phyloP scores from a whole-genome alignment of 1,140 invertebrate genomes.

The Aporrectodea caliginosa region DNA sequence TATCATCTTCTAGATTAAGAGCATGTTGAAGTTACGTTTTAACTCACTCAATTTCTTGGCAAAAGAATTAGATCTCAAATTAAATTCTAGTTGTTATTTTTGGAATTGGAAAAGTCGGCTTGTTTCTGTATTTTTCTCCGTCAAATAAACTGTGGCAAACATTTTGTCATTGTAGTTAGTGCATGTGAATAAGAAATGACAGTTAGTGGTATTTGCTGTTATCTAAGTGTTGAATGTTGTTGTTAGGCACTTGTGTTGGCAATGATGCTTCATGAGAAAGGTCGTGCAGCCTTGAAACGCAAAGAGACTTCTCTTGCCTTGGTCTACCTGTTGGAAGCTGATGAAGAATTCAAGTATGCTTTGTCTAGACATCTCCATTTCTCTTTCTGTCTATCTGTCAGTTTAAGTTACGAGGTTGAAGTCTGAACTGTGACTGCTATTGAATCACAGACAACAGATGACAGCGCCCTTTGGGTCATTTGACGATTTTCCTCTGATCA shows the following conservation, averaged over 20 bases:
- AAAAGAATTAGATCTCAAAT: too few species aligned
- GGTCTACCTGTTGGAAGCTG: constrained; percentile 70
- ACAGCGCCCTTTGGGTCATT: too few species aligned
- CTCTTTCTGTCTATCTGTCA: too few species aligned
- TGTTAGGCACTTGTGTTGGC: constrained; percentile 65
- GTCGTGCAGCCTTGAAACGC: constrained; percentile 63
- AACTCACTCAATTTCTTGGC: too few species aligned
- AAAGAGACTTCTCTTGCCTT: constrained; percentile 67
- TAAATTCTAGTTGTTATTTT: neutral
- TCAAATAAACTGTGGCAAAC: neutral
- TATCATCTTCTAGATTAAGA: too few species aligned
- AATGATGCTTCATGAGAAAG: constrained; percentile 73
- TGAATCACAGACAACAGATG: too few species aligned
- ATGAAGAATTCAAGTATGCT: constrained; percentile 67
- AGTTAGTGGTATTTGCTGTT: constrained; percentile 7
- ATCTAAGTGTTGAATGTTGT: neutral
- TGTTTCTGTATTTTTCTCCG: neutral
- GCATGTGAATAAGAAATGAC: neutral
- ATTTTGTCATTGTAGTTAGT: neutral
- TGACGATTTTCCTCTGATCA: too few species aligned
- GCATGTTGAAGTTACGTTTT: too few species aligned
- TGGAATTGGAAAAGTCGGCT: neutral
- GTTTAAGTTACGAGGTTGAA: too few species aligned
- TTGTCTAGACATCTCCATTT: constrained; percentile 15
- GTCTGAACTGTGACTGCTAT: too few species aligned